Evolutionary conservation across 1,140 invertebrate species (phyloP), one percentile per base, ranked within the genome.

Genomic region (Drosophila pseudoobscura): DNA sequence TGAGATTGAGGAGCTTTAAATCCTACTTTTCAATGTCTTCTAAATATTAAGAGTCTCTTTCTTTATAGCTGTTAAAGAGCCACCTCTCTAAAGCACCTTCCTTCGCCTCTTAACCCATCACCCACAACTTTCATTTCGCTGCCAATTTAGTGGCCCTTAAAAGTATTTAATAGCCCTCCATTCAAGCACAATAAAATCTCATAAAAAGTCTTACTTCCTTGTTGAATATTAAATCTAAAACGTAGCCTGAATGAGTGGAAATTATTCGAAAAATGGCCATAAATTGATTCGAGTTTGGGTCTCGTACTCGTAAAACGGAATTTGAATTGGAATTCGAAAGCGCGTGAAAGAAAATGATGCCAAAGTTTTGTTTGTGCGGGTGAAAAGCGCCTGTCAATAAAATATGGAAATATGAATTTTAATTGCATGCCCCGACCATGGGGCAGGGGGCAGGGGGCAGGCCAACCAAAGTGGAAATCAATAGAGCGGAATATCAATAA

Each of bases 351-450:
- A 73, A 73, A 73, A 49, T 13, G 44, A 56, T 17, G 41, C 17
- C 29, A 45, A 35, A 56, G 44, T 50, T 56, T 73, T 73, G 46
- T 73, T 63, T 69, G 70, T 78, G 80, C 62, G 79, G 68, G 69
- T 60, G 73, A 43, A 59, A 60, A 39, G 47, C 29, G 44, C 3
- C 35, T 41, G 78, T 60, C 60, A 83, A 70, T 64, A 59, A 55
- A 56, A 66, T 46, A 69, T 60, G 50, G 46, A 82, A 83, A 75
- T 75, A 35, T 75, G 64, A 79, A 68, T 72, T 68, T 80, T 68
- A 80, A 82, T 80, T 82, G 73, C 78, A 65, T 61, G 77, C 60
- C 58, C 6, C 24, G 24, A 5, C 24, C 24, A 26, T 24, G 24
- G 3, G 24, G 24, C 3, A 24, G 5, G 24, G 3, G 24, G 24